A percentile compares a stretch with the other conserved stretches of the same genome.
Conservation (phyloP, 1,140 invertebrate genomes). For the Lutraria rhynchaena region DNA sequence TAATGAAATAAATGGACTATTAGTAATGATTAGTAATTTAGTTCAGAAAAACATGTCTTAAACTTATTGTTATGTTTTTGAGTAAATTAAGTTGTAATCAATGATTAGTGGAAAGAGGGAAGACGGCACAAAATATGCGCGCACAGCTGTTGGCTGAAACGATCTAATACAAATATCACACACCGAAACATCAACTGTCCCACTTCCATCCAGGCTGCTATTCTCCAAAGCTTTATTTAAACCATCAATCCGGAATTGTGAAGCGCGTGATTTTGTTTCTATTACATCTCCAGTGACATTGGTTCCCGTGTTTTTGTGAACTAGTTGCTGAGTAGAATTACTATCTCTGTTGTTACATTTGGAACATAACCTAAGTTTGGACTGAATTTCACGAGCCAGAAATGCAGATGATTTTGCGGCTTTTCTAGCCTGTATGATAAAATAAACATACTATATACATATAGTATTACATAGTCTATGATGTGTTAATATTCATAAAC, state of each 20-base stretch:
- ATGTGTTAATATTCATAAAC: too few species aligned
- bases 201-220: too few species aligned
- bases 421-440: constrained; percentile 21
- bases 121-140: not conserved
- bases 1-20: too few species aligned
- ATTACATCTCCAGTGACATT: not conserved
- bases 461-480: too few species aligned
- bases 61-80: not conserved
- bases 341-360: constrained; percentile 1
- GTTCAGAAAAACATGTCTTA: too few species aligned
- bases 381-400: constrained; percentile 23
- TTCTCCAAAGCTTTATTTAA: not conserved
- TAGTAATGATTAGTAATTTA: too few species aligned
- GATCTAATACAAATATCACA: not conserved
- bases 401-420: constrained; percentile 9
- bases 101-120: not conserved
- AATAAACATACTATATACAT: too few species aligned
- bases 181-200: not conserved
- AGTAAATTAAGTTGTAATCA: not conserved
- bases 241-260: constrained; percentile 20
- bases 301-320: constrained; percentile 14
- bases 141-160: not conserved
- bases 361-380: constrained; percentile 9
- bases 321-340: constrained; percentile 13
- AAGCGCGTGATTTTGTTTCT: not conserved